Percentiles rank a stretch among this genome's conserved stretches.
These are phyloP conservation scores for Craseonycteris thonglongyai DNA, from an alignment of 2,113 vertebrate species.

Conservation along the genomic window DNA sequence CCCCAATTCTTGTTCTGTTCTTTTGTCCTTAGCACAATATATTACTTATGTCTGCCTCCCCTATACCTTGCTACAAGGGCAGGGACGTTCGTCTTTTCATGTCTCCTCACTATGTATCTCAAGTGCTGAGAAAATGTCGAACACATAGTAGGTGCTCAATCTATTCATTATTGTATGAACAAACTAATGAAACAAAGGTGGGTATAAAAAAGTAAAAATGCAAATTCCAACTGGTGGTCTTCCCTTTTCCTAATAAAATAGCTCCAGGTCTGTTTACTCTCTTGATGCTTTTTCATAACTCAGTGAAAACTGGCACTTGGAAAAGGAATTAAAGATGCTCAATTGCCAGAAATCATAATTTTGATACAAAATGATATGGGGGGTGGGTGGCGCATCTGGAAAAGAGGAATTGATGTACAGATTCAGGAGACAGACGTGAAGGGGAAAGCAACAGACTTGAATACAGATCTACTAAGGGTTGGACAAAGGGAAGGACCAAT, in stretches of 20 bases:
- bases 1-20: background rate
- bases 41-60: background rate
- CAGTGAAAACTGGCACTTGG: background rate
- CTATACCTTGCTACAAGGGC: rapidly evolving
- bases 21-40: background rate
- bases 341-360: background rate
- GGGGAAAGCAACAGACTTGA: background rate
- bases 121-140: background rate
- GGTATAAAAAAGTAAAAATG: background rate
- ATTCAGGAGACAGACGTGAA: background rate
- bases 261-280: background rate
- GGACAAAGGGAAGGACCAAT: rapidly evolving
- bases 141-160: background rate
- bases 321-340: background rate
- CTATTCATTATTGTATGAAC: background rate
- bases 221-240: background rate
- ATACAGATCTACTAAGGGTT: rapidly evolving
- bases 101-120: background rate
- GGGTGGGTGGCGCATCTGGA: background rate
- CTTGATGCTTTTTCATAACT: background rate
- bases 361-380: background rate
- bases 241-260: background rate
- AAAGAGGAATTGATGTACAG: background rate
- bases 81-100: background rate
- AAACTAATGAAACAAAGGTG: background rate